Evolutionary conservation across 1,140 invertebrate species (phyloP).

Genomic region (Tenebrio molitor): DNA sequence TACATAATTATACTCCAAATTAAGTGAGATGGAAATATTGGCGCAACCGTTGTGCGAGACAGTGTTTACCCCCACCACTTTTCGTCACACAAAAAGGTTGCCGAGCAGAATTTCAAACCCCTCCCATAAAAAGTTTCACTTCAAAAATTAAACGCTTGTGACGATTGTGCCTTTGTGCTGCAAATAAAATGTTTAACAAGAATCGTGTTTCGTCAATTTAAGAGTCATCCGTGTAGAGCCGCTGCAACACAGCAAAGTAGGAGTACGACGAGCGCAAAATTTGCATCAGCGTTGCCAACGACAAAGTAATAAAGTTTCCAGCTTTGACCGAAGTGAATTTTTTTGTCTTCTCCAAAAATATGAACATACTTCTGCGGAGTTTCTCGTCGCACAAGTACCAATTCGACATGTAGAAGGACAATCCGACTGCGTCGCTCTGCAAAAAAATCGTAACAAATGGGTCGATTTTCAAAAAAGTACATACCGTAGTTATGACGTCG

Average conservation of each 20-base stretch:
- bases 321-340: not conserved
- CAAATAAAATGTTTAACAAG: too few relatives aligned
- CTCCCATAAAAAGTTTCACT: too few relatives aligned
- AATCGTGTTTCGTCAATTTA: too few relatives aligned
- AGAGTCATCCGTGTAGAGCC: constrained; percentile 14
- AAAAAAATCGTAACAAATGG: not conserved
- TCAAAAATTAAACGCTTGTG: too few relatives aligned
- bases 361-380: not conserved
- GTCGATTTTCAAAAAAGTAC: not conserved
- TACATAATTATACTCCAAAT: too few relatives aligned
- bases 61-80: too few relatives aligned
- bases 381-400: not conserved
- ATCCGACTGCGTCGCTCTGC: not conserved
- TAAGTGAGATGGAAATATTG: too few relatives aligned
- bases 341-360: constrained; percentile 15
- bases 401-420: constrained; percentile 12
- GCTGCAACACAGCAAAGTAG: constrained; percentile 15
- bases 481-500: constrained; percentile 16
- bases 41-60: too few relatives aligned
- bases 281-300: constrained; percentile 7
- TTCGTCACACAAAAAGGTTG: too few relatives aligned
- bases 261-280: constrained; percentile 13
- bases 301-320: constrained; percentile 8
- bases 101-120: too few relatives aligned
- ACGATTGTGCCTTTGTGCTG: too few relatives aligned